Evolutionary conservation across 2,797 vertebrate species (phyloP), one percentile per base, ranked within the genome.

Genomic region (Spea hammondii): DNA sequence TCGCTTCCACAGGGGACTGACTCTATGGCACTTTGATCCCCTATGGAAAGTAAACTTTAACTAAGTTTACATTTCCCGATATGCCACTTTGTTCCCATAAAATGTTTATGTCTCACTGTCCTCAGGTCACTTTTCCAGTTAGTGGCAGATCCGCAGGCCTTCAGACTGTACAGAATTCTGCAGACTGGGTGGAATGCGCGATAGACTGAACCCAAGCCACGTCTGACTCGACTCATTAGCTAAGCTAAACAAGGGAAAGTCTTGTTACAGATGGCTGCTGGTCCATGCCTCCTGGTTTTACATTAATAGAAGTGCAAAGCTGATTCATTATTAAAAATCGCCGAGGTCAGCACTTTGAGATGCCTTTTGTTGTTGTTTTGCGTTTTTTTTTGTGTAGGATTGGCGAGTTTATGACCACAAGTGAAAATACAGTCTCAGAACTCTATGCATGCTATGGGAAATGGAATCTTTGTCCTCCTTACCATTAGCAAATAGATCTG

Each of bases 181-280:
- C 74, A 80, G 79, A 76, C 69, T 53, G 4, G 51, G 79, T 50
- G 79, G 79, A 81, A 81, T 81, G 74, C 72, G 70, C 74, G 53
- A 81, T 76, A 53, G 66, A 51, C 60, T 76, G 69, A 81, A 68
- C 69, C 69, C 54, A 60, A 60, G 62, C 64, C 69, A 77, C 17
- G 64, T 72, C 70, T 62, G 69, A 66, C 53, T 66, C 70, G 44
- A 65, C 67, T 81, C 69, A 81, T 77, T 65, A 66, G 46, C 73
- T 65, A 51, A 44, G 69, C 72, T 76, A 72, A 72, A 62, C 68
- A 44, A 81, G 74, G 72, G 77, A 76, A 72, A 17, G 74, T 72
- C 74, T 81, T 57, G 69, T 72, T 72, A 77, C 79, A 76, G 74
- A 77, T 81, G 79, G 69, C 74, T 81, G 74, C 79, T 48, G 47